A percentile compares a stretch with the other conserved stretches of the same genome.
Evolutionary conservation across 2,888 invertebrate species (phyloP).

Genomic region (Clunio marinus): DNA sequence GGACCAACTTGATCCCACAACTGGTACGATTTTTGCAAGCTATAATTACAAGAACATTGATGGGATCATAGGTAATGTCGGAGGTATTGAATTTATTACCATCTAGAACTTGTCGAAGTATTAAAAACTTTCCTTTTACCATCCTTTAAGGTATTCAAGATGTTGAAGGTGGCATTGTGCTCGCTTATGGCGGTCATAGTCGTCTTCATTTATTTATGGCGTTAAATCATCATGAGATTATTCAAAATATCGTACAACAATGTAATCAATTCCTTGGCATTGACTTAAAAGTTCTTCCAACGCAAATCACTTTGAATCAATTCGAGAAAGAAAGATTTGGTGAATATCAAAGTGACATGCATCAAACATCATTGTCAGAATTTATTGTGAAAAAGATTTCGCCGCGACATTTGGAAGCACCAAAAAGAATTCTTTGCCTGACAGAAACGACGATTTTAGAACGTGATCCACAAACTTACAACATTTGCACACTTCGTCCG

Average conservation of each 20-base stretch:
- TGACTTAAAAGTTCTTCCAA: conserved; percentile 75
- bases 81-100: conserved; percentile 40
- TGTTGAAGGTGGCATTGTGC: conserved; percentile 86
- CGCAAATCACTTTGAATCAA: conserved; percentile 79
- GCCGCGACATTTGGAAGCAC: conserved; percentile 74
- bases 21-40: conserved; percentile 73
- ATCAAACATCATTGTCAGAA: conserved; percentile 93
- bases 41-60: conserved; percentile 85
- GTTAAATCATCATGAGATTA: conserved; percentile 78
- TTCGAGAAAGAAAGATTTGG: conserved; percentile 87
- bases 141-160: conserved; percentile 74
- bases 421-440: conserved; percentile 84
- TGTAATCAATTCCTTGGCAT: conserved; percentile 77
- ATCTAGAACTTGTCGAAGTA: neutral
- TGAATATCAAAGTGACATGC: conserved; percentile 89
- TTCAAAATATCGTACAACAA: conserved; percentile 78
- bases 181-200: conserved; percentile 88
- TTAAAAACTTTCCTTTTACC: conserved; percentile 9
- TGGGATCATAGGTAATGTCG: conserved; percentile 57
- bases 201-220: conserved; percentile 87
- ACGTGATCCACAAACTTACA: conserved; percentile 95
- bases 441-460: conserved; percentile 95
- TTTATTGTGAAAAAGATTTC: conserved; percentile 93
- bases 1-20: conserved; percentile 86
- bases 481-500: conserved; percentile 78